Evolutionary conservation across 2,888 invertebrate species (phyloP).

Genomic region (Cancer borealis): DNA sequence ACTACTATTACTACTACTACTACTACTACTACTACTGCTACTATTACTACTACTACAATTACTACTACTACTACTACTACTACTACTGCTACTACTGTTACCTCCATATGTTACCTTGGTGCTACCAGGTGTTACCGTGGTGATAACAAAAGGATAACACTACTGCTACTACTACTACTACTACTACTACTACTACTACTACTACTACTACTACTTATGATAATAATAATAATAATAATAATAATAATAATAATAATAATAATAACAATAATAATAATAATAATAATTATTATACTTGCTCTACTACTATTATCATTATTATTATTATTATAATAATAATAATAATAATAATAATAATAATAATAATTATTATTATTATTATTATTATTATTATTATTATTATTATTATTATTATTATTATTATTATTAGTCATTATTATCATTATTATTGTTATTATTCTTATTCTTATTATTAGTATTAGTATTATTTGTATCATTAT

Average conservation of each 20-base stretch:
- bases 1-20: not conserved
- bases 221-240: too few species aligned
- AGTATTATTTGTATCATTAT: too few species aligned
- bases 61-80: not conserved
- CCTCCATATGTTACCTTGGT: too few species aligned
- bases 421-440: not conserved
- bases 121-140: too few species aligned
- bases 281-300: too few species aligned
- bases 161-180: too few species aligned
- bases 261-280: too few species aligned
- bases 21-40: not conserved
- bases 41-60: not conserved
- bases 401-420: conserved; percentile 26
- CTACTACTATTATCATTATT: not conserved
- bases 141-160: not conserved
- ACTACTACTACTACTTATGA: too few species aligned
- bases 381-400: conserved; percentile 42
- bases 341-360: not conserved
- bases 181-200: too few species aligned
- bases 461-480: not conserved
- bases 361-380: conserved; percentile 28
- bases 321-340: conserved; percentile 30
- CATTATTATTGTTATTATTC: conserved; percentile 27
- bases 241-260: too few species aligned
- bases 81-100: not conserved